Percentiles rank a stretch among this genome's conserved stretches.
These are phyloP conservation scores for Thera britannica DNA, from an alignment of 2,888 invertebrate genomes.

Conservation along the genomic window DNA sequence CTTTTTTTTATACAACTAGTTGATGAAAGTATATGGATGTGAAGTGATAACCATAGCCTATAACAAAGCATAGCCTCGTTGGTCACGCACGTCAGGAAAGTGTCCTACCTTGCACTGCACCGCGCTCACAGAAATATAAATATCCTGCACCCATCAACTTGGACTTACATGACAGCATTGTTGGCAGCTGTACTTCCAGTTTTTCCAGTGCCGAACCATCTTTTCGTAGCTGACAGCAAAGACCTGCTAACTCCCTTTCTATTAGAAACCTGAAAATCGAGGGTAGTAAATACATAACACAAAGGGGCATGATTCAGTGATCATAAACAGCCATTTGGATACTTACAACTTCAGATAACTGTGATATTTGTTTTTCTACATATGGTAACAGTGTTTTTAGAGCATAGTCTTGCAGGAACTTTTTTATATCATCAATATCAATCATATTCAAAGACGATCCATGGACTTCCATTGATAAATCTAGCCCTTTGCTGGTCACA, in stretches of 20 bases:
- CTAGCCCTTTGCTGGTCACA: conserved; percentile 77
- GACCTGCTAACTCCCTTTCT: conserved; percentile 97
- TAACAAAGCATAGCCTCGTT: no score
- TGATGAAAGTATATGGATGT: no score
- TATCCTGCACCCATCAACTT: no score
- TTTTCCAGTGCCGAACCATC: conserved; percentile 97
- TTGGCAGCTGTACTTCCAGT: conserved; percentile 89
- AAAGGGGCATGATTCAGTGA: background rate
- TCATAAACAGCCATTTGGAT: background rate
- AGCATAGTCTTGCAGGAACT: conserved; percentile 94
- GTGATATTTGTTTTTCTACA: conserved; percentile 94
- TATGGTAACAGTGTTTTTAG: conserved; percentile 94
- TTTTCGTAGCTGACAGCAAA: conserved; percentile 96
- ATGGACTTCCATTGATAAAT: conserved; percentile 84
- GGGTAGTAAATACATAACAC: background rate
- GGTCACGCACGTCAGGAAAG: no score
- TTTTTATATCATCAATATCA: conserved; percentile 94
- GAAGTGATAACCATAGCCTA: no score
- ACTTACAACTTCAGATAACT: conserved; percentile 90
- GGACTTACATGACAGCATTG: conserved; percentile 92
- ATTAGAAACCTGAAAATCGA: conserved; percentile 86
- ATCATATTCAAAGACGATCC: conserved; percentile 91
- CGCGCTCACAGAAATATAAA: no score
- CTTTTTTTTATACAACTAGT: no score
- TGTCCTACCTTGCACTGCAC: no score